Conservation (phyloP, 2,888 invertebrate genomes). For the Rhogogaster chlorosoma region DNA sequence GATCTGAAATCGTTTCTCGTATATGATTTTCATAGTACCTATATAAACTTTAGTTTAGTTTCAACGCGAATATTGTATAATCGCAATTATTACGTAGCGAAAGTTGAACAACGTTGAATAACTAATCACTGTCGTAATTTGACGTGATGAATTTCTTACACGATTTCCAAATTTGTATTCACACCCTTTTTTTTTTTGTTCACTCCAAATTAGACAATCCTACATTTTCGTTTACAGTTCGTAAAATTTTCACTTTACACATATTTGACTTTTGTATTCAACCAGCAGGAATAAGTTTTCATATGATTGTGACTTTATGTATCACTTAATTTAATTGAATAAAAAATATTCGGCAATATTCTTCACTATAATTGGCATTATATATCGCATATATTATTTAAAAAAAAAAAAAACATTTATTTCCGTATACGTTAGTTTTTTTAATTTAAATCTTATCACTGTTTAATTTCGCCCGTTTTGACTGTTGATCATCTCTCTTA, state of each 20-base stretch:
- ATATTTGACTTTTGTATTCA: too few species aligned
- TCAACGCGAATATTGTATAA: background rate
- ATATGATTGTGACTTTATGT: too few species aligned
- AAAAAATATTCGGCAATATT: too few species aligned
- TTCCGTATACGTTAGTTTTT: too few species aligned
- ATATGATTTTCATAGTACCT: background rate
- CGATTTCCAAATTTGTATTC: background rate
- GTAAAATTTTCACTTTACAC: background rate
- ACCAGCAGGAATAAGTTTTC: too few species aligned
- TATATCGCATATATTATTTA: too few species aligned
- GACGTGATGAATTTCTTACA: background rate
- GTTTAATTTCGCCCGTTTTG: too few species aligned
- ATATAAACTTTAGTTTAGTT: background rate
- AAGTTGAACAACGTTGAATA: background rate
- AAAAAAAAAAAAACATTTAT: too few species aligned
- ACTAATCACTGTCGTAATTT: background rate
- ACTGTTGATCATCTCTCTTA: too few species aligned
- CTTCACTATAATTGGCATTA: too few species aligned
- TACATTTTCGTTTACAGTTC: constrained; percentile 35
- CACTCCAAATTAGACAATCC: constrained; percentile 24
- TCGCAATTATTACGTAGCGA: background rate
- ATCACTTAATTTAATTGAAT: too few species aligned
- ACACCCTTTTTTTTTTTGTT: background rate
- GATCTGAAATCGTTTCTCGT: background rate
- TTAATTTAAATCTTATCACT: too few species aligned